These are phyloP conservation scores for Liodrosophila aerea DNA, from an alignment of 2,888 invertebrate genomes.

Conservation along the genomic window DNA sequence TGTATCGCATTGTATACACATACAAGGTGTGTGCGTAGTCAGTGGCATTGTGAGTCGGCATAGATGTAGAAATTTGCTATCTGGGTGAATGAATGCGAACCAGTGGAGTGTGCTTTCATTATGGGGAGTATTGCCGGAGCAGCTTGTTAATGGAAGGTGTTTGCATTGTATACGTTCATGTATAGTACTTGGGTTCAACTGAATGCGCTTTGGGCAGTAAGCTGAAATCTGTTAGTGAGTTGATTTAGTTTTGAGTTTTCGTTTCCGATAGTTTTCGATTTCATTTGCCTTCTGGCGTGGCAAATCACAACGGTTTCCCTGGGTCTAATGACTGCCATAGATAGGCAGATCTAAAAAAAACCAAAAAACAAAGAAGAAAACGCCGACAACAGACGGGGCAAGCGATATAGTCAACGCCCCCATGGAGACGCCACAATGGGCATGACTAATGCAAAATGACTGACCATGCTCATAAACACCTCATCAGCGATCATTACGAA, in stretches of 20 bases:
- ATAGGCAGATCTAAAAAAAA: constrained; percentile 39
- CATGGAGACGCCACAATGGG: constrained; percentile 58
- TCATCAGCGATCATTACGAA: constrained; percentile 71
- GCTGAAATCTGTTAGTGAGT: too few relatives aligned
- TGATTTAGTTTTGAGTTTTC: constrained; percentile 11
- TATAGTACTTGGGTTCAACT: too few relatives aligned
- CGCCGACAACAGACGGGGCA: constrained; percentile 35
- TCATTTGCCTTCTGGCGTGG: constrained; percentile 42
- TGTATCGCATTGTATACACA: too few relatives aligned
- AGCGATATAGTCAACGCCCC: constrained; percentile 58
- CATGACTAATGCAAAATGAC: constrained; percentile 73
- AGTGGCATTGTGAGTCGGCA: too few relatives aligned
- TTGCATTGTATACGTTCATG: too few relatives aligned
- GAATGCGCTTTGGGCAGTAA: too few relatives aligned
- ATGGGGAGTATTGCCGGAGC: too few relatives aligned
- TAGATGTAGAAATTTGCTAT: too few relatives aligned
- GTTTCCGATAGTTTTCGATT: constrained; percentile 43
- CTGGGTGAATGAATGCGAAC: too few relatives aligned
- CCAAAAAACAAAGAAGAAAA: constrained; percentile 21
- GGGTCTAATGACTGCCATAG: constrained; percentile 65
- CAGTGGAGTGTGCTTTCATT: too few relatives aligned
- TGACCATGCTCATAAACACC: constrained; percentile 67
- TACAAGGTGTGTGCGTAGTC: too few relatives aligned
- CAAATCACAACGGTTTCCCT: constrained; percentile 46
- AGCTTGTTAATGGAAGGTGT: too few relatives aligned